Evolutionary conservation across 2,113 vertebrate genomes (phyloP).

Genomic region (Ancistrus triradiatus): DNA sequence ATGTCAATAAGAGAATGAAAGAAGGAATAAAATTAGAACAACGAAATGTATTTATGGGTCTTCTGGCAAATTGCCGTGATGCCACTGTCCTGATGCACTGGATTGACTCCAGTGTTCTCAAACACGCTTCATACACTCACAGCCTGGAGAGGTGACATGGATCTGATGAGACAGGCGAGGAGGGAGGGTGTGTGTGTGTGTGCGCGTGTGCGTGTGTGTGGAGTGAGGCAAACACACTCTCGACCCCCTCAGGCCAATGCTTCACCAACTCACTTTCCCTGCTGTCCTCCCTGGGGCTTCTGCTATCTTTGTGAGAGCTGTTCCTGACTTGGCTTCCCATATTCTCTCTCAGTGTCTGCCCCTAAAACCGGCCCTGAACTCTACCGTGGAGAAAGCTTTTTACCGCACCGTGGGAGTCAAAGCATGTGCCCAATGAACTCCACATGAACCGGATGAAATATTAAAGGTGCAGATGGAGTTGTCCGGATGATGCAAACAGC

Average conservation of each 20-base stretch:
- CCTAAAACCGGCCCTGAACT: conserved; percentile 79
- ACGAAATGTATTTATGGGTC: too few species aligned
- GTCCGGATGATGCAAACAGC: conserved; percentile 94
- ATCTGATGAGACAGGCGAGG: conserved; percentile 91
- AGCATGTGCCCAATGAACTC: conserved; percentile 82
- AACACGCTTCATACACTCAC: conserved; percentile 84
- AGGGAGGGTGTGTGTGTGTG: conserved; percentile 53
- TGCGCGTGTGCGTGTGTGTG: conserved; percentile 1
- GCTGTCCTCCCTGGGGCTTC: conserved; percentile 75
- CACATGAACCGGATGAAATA: conserved; percentile 98
- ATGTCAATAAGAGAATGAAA: conserved; percentile 35
- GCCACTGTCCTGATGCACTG: conserved; percentile 56
- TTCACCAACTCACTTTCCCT: conserved; percentile 68
- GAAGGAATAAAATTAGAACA: not conserved
- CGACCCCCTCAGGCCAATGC: not conserved
- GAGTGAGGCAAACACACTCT: conserved; percentile 78
- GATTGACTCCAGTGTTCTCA: conserved; percentile 71
- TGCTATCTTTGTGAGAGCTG: conserved; percentile 72
- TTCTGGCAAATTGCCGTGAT: conserved; percentile 3
- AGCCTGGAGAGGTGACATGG: conserved; percentile 90
- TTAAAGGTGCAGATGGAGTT: conserved; percentile 99
- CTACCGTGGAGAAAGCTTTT: conserved; percentile 84
- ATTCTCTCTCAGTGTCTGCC: conserved; percentile 35
- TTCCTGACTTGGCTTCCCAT: conserved; percentile 64
- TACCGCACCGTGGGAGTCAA: conserved; percentile 52